phyloP scores from a whole-genome alignment of 2,888 invertebrate genomes.

The Lacanobia oleracea region DNA sequence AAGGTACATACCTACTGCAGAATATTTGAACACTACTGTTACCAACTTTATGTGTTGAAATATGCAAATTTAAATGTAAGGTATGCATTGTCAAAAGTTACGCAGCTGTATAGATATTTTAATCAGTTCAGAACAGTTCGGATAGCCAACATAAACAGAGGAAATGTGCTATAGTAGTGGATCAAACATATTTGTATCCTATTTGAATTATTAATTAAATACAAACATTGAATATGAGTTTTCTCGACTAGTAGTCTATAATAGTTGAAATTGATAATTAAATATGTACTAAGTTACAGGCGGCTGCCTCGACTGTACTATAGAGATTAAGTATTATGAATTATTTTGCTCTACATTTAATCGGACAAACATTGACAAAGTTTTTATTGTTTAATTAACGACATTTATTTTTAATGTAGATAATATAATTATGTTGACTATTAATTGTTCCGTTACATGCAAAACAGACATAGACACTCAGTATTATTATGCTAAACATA shows the following conservation, averaged over 20 bases:
- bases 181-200: neutral
- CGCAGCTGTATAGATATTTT: constrained; percentile 1
- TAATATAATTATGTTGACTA: constrained; percentile 38
- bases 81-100: constrained; percentile 3
- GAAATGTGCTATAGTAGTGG: constrained; percentile 17
- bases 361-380: neutral
- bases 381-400: constrained; percentile 30
- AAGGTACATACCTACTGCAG: constrained; percentile 4
- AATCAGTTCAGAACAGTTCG: constrained; percentile 1
- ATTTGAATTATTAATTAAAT: constrained; percentile 18
- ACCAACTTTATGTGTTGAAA: neutral
- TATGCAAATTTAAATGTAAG: neutral
- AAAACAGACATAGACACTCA: constrained; percentile 36
- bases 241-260: no score
- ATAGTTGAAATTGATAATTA: no score
- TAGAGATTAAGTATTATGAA: neutral
- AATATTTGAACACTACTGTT: neutral
- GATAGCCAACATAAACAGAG: constrained; percentile 47
- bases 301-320: neutral
- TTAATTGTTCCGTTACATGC: constrained; percentile 36
- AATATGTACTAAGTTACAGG: neutral
- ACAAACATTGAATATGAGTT: neutral
- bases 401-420: constrained; percentile 13
- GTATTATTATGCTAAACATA: constrained; percentile 51
- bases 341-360: neutral